A percentile compares a stretch with the other conserved stretches of the same genome.
phyloP scores from a whole-genome alignment of 2,888 invertebrate species.

The Ligdia adustata region DNA sequence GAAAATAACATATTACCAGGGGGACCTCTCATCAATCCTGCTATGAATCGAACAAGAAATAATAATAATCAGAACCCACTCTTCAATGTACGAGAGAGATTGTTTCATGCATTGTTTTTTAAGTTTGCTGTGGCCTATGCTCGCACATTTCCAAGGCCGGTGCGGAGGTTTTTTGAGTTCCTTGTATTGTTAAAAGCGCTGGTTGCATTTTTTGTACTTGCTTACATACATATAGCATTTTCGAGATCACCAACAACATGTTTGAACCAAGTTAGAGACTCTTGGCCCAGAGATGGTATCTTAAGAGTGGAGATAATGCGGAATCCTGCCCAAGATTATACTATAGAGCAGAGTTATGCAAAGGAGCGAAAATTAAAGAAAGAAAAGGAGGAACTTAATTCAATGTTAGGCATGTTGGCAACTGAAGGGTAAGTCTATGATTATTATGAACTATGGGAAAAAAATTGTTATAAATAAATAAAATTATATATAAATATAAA shows the following conservation, averaged over 20 bases:
- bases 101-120: conserved; percentile 97
- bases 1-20: conserved; percentile 82
- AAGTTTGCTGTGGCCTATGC: conserved; percentile 96
- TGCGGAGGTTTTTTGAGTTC: conserved; percentile 93
- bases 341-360: conserved; percentile 92
- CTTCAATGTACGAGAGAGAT: conserved; percentile 93
- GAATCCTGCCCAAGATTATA: conserved; percentile 89
- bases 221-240: conserved; percentile 97
- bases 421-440: conserved; percentile 86
- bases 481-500: too few species aligned
- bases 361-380: conserved; percentile 90
- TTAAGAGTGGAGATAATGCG: conserved; percentile 94
- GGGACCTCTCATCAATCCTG: conserved; percentile 80
- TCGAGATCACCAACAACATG: conserved; percentile 97
- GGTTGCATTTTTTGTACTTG: conserved; percentile 93
- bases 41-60: conserved; percentile 81
- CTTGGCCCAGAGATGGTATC: conserved; percentile 98
- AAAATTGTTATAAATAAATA: too few species aligned
- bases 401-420: conserved; percentile 85
- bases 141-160: conserved; percentile 92
- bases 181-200: conserved; percentile 90
- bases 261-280: conserved; percentile 92
- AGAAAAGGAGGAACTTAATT: conserved; percentile 84
- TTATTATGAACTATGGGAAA: too few species aligned
- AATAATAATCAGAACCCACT: conserved; percentile 89